Conservation (phyloP, 2,888 invertebrate species). For the Gerris lacustris region DNA sequence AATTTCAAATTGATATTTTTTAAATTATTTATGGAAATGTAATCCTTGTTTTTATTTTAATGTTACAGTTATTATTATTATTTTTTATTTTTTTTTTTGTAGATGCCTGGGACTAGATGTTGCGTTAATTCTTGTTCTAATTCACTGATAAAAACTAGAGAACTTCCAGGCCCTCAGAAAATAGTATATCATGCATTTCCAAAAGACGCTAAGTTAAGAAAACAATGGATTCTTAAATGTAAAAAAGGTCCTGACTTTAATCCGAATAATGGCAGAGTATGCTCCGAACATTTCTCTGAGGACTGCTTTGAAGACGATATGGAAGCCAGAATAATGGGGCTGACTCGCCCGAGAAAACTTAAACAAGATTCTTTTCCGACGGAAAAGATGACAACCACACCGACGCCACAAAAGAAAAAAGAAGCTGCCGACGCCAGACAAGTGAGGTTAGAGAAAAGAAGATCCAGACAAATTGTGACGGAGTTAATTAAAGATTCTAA, state of each 20-base stretch:
- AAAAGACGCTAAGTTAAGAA: neutral
- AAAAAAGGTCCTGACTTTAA: neutral
- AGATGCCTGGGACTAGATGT: no score
- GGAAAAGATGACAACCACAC: neutral
- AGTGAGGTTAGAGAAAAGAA: neutral
- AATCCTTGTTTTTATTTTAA: no score
- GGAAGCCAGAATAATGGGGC: neutral
- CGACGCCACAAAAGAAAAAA: neutral
- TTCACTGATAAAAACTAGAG: no score
- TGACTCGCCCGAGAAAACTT: neutral
- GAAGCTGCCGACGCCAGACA: neutral
- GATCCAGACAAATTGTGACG: neutral
- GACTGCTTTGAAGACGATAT: neutral
- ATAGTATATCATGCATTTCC: no score
- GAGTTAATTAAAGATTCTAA: neutral
- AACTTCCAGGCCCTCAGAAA: no score
- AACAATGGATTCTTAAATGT: neutral
- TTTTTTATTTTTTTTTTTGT: no score
- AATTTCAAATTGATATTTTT: no score
- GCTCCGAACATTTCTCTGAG: neutral
- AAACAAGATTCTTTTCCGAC: neutral
- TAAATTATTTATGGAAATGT: no score
- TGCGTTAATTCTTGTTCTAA: no score
- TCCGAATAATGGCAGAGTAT: neutral
- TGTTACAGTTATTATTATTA: no score